Evolutionary conservation across 2,113 vertebrate genomes (phyloP).

Genomic region (Ardeotis arabs): DNA sequence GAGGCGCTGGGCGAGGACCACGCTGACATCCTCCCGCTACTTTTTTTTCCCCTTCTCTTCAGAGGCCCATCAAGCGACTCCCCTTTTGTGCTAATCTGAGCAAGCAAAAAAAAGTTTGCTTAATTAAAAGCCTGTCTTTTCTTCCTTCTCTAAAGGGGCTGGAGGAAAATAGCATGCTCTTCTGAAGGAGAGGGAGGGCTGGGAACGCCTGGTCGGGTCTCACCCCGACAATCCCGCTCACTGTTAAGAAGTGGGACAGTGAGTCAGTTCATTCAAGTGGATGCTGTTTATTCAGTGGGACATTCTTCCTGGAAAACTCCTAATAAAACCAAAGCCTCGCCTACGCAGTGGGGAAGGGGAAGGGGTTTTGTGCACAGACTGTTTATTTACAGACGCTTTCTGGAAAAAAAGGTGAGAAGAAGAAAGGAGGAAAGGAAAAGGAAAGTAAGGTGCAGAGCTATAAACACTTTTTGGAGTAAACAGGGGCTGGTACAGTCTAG

Average conservation of each 20-base stretch:
- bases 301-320: conserved; percentile 62
- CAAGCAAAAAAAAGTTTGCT: conserved; percentile 65
- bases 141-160: conserved; percentile 14
- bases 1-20: conserved; percentile 41
- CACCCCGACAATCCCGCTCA: conserved; percentile 42
- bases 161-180: conserved; percentile 34
- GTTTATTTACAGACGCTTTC: conserved; percentile 31
- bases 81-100: conserved; percentile 64
- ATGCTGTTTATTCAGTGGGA: conserved; percentile 60
- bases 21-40: conserved; percentile 27
- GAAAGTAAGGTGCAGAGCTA: conserved; percentile 40
- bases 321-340: conserved; percentile 20
- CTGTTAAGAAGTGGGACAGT: conserved; percentile 59
- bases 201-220: conserved; percentile 51
- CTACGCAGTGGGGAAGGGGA: not conserved
- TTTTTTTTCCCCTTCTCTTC: not conserved
- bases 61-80: conserved; percentile 46
- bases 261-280: conserved; percentile 66
- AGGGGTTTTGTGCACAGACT: conserved; percentile 25
- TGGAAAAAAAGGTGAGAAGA: conserved; percentile 37
- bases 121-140: conserved; percentile 72
- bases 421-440: conserved; percentile 43
- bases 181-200: conserved; percentile 60
- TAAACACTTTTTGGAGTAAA: not conserved
- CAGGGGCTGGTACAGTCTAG: not conserved